Evolutionary conservation across 2,888 invertebrate species (phyloP).

Genomic region (Melieria crassipennis): DNA sequence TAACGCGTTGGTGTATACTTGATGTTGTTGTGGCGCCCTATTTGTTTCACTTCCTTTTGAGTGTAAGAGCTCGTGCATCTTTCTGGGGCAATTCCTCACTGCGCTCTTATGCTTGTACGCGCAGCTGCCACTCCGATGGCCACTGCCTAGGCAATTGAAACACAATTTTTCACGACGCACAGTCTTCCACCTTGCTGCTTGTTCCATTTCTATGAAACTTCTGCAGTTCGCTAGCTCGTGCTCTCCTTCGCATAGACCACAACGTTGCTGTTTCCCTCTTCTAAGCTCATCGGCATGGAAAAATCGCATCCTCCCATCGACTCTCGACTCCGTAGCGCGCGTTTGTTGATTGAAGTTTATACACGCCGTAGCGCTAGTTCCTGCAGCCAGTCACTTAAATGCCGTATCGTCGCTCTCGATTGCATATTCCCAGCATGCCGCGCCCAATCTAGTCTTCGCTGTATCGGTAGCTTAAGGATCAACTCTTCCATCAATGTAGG

Average conservation of each 20-base stretch:
- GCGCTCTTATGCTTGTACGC: conserved; percentile 5
- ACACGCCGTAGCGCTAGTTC: conserved; percentile 14
- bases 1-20: background rate
- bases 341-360: conserved; percentile 18
- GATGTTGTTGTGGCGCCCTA: background rate
- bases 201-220: no score
- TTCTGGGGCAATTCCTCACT: background rate
- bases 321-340: background rate
- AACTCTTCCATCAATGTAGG: conserved; percentile 13
- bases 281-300: background rate
- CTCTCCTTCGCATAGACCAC: no score
- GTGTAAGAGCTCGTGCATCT: conserved; percentile 1
- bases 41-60: background rate
- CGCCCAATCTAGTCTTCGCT: conserved; percentile 19
- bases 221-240: no score
- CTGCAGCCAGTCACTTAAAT: conserved; percentile 9
- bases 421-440: conserved; percentile 7
- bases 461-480: conserved; percentile 16
- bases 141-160: conserved; percentile 25
- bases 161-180: conserved; percentile 6
- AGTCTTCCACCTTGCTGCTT: no score
- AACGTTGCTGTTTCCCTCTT: background rate
- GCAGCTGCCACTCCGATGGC: conserved; percentile 24
- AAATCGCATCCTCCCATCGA: background rate
- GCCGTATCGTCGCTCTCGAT: conserved; percentile 7